phyloP scores from a whole-genome alignment of 2,888 invertebrate genomes.

The Taphrorychus bicolor region DNA sequence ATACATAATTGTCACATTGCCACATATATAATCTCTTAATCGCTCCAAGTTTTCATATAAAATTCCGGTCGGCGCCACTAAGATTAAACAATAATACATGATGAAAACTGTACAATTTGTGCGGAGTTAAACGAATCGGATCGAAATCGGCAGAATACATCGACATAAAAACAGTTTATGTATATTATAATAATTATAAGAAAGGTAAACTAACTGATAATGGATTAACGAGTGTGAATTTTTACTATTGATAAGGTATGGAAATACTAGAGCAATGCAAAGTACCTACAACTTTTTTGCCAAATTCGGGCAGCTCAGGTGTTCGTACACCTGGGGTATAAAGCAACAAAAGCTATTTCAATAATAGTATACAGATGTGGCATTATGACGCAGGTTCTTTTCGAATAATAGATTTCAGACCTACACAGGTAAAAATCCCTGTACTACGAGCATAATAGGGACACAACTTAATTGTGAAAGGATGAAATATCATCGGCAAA shows the following conservation, averaged over 20 bases:
- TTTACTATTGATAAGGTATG: neutral
- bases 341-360: neutral
- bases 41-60: constrained; percentile 23
- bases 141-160: constrained; percentile 9
- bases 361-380: neutral
- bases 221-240: no score
- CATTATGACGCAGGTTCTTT: neutral
- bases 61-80: constrained; percentile 32
- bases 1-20: constrained; percentile 24
- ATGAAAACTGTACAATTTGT: constrained; percentile 23
- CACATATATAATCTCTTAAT: constrained; percentile 27
- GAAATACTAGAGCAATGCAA: neutral
- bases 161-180: neutral
- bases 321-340: neutral
- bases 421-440: neutral
- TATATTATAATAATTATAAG: no score
- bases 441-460: no score
- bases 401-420: neutral
- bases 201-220: no score
- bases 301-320: neutral
- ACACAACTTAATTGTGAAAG: no score
- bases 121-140: constrained; percentile 18
- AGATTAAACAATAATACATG: constrained; percentile 35
- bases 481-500: no score
- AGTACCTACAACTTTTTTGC: neutral